Evolutionary conservation across 2,797 vertebrate genomes (phyloP), one percentile per base, ranked within the genome.

Genomic region (Dendrocincla tyrannina): DNA sequence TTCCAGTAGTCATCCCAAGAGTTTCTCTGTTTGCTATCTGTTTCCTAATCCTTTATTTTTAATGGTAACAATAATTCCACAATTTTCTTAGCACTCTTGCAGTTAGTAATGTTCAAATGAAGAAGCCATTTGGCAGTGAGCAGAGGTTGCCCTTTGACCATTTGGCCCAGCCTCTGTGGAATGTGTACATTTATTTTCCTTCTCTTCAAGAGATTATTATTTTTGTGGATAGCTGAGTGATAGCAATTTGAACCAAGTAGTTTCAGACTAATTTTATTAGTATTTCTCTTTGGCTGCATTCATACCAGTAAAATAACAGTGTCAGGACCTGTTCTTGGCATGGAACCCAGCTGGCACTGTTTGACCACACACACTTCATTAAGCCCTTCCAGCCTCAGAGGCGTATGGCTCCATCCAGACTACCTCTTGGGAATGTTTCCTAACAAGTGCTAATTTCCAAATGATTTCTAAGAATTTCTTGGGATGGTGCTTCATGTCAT

Each of bases 381-480:
- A 53, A 76, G 13, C 18, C 74, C 44, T 63, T 87, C 62, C 27
- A 70, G 17, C 44, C 46, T 80, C 27, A 85, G 59, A 69, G 27
- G 17, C 1, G 0, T 28, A 32, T 0, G 3, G 6, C 7, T 91
- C 30, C 42, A 42, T 56, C 23, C 63, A 73, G 33, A 24, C 15
- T 67, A 46, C 8, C 17, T 78, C 63, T 62, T 66, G 63, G 35
- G 39, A 89, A 53, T 50, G 78, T 79, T 82, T 79, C 66, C 59
- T 50, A 35, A 68, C 24, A 75, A 64, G 18, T 47, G 11, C 0
- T 66, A 66, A 66, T 64, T 93, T 69, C 42, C 35, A 76, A 42
- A 75, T 35, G 69, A 53, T 68, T 91, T 82, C 50, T 56, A 49
- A 66, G 68, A 88, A 44, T 69, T 76, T 17, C 44, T 76, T 73